Percentiles rank a stretch among this genome's conserved stretches.
These are phyloP conservation scores for Globicephala melas DNA, from an alignment of 2,113 vertebrate species.

Conservation along the genomic window DNA sequence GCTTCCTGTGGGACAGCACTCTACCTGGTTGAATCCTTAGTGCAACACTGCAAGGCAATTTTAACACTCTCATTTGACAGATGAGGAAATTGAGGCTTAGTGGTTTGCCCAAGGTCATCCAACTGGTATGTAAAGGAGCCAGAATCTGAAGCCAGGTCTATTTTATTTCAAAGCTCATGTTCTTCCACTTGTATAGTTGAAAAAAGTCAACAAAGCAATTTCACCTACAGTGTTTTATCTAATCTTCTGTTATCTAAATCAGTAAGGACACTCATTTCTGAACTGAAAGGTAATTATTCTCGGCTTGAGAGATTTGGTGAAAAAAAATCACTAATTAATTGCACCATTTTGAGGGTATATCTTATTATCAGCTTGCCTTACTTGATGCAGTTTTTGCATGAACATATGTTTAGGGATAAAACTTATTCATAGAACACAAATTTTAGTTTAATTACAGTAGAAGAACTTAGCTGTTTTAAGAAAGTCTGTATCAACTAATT, in stretches of 20 bases:
- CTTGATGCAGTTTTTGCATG: background rate
- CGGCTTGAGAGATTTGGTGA: background rate
- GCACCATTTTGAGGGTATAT: background rate
- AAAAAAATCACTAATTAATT: background rate
- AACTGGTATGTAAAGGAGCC: background rate
- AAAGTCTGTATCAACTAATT: background rate
- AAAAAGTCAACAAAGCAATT: background rate
- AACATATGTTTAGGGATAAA: background rate
- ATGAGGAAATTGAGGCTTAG: background rate
- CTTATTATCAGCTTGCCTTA: background rate
- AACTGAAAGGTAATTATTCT: conserved; percentile 7
- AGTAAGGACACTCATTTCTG: background rate
- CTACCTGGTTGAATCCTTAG: background rate
- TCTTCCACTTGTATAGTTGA: background rate
- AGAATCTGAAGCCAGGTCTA: background rate
- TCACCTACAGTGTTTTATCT: background rate
- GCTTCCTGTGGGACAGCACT: background rate
- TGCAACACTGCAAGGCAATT: background rate
- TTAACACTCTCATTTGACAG: background rate
- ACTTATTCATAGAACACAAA: background rate
- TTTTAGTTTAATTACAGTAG: conserved; percentile 10
- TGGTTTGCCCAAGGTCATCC: background rate
- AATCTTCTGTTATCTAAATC: background rate
- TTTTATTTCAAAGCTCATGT: background rate
- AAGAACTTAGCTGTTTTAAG: conserved; percentile 28